Conservation (phyloP, 2,888 invertebrate species). For the Teleogryllus oceanicus region DNA sequence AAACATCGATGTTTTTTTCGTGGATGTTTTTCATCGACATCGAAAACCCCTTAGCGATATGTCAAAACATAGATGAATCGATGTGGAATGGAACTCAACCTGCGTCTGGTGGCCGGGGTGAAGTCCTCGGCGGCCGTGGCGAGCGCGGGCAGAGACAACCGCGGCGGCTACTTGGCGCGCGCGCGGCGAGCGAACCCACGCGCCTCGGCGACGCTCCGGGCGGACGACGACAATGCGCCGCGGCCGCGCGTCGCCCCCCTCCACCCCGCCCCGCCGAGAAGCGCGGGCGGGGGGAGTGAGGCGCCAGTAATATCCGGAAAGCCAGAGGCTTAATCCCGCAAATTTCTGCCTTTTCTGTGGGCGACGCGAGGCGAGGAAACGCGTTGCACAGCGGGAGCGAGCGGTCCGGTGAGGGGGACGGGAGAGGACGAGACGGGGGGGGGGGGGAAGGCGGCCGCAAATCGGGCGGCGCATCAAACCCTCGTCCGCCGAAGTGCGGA, state of each 20-base stretch:
- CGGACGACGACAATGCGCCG: background rate
- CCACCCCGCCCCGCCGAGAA: background rate
- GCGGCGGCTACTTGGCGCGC: background rate
- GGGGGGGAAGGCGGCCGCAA: background rate
- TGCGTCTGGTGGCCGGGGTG: too few species aligned
- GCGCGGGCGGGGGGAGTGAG: background rate
- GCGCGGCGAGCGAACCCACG: background rate
- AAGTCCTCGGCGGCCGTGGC: too few species aligned
- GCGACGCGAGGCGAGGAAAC: background rate
- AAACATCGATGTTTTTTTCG: too few species aligned
- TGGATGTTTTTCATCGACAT: too few species aligned
- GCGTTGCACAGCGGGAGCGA: background rate
- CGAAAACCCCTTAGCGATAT: too few species aligned
- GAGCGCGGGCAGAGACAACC: too few species aligned
- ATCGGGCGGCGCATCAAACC: slow-evolving; percentile 18
- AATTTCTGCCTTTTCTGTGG: slow-evolving; percentile 7
- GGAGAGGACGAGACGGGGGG: background rate
- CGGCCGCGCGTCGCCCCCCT: background rate
- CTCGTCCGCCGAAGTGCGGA: slow-evolving; percentile 6
- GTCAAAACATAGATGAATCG: too few species aligned
- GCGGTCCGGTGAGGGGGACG: background rate
- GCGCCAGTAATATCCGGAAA: background rate
- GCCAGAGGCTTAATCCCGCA: slow-evolving; percentile 18
- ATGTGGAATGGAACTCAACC: too few species aligned
- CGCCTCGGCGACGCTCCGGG: background rate